Evolutionary conservation across 1,140 invertebrate species (phyloP), one percentile per base, ranked within the genome.

Genomic region (Cheumatopsyche charites): DNA sequence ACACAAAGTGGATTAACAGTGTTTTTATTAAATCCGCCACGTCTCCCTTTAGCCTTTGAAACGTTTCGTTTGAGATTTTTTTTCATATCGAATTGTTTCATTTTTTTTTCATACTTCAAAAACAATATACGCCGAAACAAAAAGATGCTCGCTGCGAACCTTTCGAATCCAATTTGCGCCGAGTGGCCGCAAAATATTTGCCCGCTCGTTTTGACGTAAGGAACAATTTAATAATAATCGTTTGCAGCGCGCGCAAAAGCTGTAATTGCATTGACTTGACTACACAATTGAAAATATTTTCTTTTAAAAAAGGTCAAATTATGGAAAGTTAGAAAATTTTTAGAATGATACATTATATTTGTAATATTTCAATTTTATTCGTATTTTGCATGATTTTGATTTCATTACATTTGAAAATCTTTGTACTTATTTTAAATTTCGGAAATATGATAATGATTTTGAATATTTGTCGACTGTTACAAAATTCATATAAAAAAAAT

Each of bases 1-100:
- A 36, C 55, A 21, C 23, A 58, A 58, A 58, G 55, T 58, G 55
- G 55, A 58, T 58, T 58, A 58, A 58, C 55, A 58, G 55, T 58
- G 55, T 58, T 58, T 58, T 58, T 58, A 58, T 58, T 58, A 58
- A 58, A 58, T 58, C 55, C 55, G 21, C 21, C 55, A 58, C 21
- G 55, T 58, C 23, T 58, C 49, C 49, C 11, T 58, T 25, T 17
- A 5, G 55, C 15, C 17, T 52, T 52, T 17, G 29, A 36, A 9
- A 36, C 29, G 47, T 52, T 52, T 17, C 47, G 15, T 52, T 52
- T 52, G 4, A 55, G 12, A 4, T 1, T 58, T 17, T 52, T 58
- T 58, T 25, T 25, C 23, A 4, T 58, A 5, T 9, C 23, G 11
- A 23, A 58, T 58, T 58, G 6, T 36, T 36, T 58, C 25, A 11